Evolutionary conservation across 2,113 vertebrate genomes (phyloP).

Genomic region (Hippotragus niger): DNA sequence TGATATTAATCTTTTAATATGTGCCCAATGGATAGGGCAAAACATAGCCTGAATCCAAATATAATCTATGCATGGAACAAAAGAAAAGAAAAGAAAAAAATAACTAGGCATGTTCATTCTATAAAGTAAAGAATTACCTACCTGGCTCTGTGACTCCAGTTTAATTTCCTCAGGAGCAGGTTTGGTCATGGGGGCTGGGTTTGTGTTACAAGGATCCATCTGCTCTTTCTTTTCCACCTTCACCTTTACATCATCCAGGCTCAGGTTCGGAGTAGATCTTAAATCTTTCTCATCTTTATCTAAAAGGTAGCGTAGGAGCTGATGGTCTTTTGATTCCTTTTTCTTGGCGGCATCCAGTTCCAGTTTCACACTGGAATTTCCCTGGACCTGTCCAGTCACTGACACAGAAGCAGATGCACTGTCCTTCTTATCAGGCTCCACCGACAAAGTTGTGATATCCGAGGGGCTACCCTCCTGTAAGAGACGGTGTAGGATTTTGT

Average conservation of each 20-base stretch:
- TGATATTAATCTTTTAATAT: neutral
- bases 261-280: conserved; percentile 88
- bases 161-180: conserved; percentile 79
- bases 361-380: conserved; percentile 69
- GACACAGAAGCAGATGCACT: conserved; percentile 33
- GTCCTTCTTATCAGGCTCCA: conserved; percentile 89
- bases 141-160: conserved; percentile 81
- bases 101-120: neutral
- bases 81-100: neutral
- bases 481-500: conserved; percentile 95
- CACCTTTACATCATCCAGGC: conserved; percentile 91
- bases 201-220: conserved; percentile 78
- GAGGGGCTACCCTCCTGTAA: conserved; percentile 95
- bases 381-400: conserved; percentile 71
- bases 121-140: conserved; percentile 51
- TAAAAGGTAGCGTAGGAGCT: conserved; percentile 93
- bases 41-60: neutral
- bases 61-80: neutral
- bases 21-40: neutral
- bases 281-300: conserved; percentile 95
- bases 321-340: conserved; percentile 93
- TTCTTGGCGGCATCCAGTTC: conserved; percentile 80
- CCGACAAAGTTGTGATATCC: conserved; percentile 79
- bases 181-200: conserved; percentile 74
- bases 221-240: conserved; percentile 89